These are phyloP conservation scores for Fistularia commersonii DNA, from an alignment of 2,797 vertebrate species.

Conservation along the genomic window DNA sequence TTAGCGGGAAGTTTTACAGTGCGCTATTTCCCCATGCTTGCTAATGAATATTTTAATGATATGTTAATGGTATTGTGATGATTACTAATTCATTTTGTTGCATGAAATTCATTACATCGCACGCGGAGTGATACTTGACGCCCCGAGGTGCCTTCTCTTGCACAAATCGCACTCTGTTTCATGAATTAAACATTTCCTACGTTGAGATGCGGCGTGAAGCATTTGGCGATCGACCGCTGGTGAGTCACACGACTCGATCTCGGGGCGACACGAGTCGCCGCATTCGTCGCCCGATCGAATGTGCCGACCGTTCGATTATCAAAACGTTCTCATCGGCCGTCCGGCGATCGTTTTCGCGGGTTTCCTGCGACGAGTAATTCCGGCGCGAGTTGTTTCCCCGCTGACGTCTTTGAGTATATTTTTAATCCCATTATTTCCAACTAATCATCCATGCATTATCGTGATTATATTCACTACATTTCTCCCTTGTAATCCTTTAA, in stretches of 20 bases:
- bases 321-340: too few relatives aligned
- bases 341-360: too few relatives aligned
- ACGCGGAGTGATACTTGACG: constrained; percentile 18
- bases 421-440: too few relatives aligned
- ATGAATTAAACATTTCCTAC: constrained; percentile 52
- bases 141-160: constrained; percentile 45
- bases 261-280: too few relatives aligned
- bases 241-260: too few relatives aligned
- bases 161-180: constrained; percentile 35
- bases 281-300: too few relatives aligned
- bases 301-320: too few relatives aligned
- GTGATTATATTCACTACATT: neutral
- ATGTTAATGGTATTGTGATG: constrained; percentile 56
- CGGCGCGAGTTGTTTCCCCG: too few relatives aligned
- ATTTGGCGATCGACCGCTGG: too few relatives aligned
- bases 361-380: too few relatives aligned
- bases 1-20: constrained; percentile 22
- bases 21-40: constrained; percentile 13
- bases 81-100: constrained; percentile 30
- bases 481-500: neutral
- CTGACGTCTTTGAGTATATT: too few relatives aligned
- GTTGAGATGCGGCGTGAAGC: constrained; percentile 12
- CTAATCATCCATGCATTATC: constrained; percentile 1
- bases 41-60: constrained; percentile 50
- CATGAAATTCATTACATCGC: constrained; percentile 35